phyloP scores from a whole-genome alignment of 2,113 vertebrate species.

The Paraplagusia blochii region DNA sequence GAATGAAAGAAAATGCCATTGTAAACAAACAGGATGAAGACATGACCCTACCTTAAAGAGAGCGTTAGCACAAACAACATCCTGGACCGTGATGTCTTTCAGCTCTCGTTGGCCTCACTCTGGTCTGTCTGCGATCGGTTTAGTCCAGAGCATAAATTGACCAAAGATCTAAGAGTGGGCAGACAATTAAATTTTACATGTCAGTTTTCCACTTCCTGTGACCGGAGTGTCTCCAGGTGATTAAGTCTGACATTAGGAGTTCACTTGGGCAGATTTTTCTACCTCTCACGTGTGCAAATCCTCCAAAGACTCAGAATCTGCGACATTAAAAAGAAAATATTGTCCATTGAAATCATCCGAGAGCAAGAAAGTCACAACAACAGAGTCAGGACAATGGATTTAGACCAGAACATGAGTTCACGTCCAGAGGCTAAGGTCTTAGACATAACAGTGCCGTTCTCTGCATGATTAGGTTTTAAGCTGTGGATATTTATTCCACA shows the following conservation, averaged over 20 bases:
- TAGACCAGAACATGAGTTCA: conserved; percentile 33
- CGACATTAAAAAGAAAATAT: neutral
- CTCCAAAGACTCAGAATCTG: neutral
- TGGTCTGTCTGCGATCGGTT: neutral
- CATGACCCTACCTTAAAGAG: too few species aligned
- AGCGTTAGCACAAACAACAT: neutral
- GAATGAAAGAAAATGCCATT: too few species aligned
- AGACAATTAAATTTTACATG: neutral
- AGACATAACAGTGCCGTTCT: conserved; percentile 35
- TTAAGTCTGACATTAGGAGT: neutral
- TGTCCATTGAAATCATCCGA: conserved; percentile 12
- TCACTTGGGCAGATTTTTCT: neutral
- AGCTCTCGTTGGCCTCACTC: neutral
- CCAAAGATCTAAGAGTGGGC: neutral
- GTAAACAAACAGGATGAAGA: too few species aligned
- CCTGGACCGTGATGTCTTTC: neutral
- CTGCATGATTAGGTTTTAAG: conserved; percentile 46
- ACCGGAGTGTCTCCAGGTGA: neutral
- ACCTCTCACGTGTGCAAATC: neutral
- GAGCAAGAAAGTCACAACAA: conserved; percentile 15
- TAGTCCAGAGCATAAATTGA: neutral
- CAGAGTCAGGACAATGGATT: conserved; percentile 8
- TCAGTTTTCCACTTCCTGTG: neutral
- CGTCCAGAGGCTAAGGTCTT: conserved; percentile 41
- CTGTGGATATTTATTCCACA: conserved; percentile 45